These are phyloP conservation scores for Oligia latruncula DNA, from an alignment of 2,888 invertebrate species.

Conservation along the genomic window DNA sequence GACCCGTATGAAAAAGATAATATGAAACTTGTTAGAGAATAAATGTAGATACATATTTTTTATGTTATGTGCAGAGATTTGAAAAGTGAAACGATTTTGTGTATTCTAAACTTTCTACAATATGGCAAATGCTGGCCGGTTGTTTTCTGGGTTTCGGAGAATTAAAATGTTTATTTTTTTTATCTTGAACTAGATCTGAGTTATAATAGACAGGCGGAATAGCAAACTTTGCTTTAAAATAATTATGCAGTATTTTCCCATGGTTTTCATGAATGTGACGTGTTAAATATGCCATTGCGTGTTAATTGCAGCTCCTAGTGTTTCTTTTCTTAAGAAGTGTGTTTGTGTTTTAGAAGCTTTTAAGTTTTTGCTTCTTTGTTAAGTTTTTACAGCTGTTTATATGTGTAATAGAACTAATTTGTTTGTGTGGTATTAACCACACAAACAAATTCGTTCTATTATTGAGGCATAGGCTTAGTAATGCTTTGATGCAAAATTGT, in stretches of 20 bases:
- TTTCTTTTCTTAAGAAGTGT: constrained; percentile 18
- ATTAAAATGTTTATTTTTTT: background rate
- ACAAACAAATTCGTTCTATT: background rate
- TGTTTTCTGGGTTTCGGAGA: background rate
- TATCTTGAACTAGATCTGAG: background rate
- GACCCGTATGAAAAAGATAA: background rate
- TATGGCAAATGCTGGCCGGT: background rate
- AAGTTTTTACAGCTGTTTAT: background rate
- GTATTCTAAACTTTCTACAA: background rate
- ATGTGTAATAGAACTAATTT: too few species aligned
- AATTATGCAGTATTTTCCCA: constrained; percentile 17
- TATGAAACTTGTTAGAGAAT: background rate
- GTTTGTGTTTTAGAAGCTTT: constrained; percentile 7
- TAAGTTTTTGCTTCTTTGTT: background rate
- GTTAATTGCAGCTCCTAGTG: background rate
- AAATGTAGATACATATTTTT: background rate
- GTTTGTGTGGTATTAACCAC: too few species aligned
- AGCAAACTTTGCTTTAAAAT: constrained; percentile 22
- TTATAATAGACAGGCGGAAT: constrained; percentile 7
- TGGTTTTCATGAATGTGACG: background rate
- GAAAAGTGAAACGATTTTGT: background rate
- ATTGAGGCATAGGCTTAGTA: background rate
- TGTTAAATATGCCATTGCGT: constrained; percentile 32
- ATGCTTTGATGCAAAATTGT: background rate
- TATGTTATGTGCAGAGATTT: background rate